Conservation (phyloP, 1,140 invertebrate genomes). For the Trissolcus basalis region DNA sequence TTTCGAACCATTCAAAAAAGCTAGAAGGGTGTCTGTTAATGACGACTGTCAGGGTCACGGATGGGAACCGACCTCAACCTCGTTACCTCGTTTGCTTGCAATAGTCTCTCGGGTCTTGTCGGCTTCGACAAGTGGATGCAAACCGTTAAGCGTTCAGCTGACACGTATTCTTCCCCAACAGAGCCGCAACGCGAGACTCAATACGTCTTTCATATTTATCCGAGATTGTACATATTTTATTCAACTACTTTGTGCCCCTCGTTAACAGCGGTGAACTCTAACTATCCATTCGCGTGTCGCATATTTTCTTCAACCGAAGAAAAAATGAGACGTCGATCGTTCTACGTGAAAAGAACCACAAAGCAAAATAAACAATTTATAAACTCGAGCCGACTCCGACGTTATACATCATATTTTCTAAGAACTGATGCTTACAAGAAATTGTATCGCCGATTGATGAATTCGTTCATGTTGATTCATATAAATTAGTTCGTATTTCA, state of each 20-base stretch:
- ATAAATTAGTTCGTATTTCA: too few relatives aligned
- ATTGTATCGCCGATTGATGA: slow-evolving; percentile 34
- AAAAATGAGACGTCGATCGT: slow-evolving; percentile 42
- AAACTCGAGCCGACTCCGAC: slow-evolving; percentile 22
- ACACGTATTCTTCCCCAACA: slow-evolving; percentile 35
- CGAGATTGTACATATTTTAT: slow-evolving; percentile 33
- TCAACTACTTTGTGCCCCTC: slow-evolving; percentile 39
- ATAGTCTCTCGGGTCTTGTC: slow-evolving; percentile 37
- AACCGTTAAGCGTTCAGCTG: slow-evolving; percentile 48
- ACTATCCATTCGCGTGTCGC: slow-evolving; percentile 48
- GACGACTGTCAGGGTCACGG: slow-evolving; percentile 57
- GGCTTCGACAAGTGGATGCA: slow-evolving; percentile 60
- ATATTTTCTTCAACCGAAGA: slow-evolving; percentile 35
- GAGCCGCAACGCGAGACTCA: slow-evolving; percentile 47
- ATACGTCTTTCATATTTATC: slow-evolving; percentile 42
- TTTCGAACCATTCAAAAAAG: slow-evolving; percentile 30
- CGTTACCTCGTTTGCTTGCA: slow-evolving; percentile 61
- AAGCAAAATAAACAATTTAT: slow-evolving; percentile 52
- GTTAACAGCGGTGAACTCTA: slow-evolving; percentile 18
- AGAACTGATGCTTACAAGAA: slow-evolving; percentile 19
- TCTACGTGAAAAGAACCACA: slow-evolving; percentile 32
- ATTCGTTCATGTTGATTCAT: neutral
- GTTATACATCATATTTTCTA: slow-evolving; percentile 24
- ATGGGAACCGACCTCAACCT: slow-evolving; percentile 64
- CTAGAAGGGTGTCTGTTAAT: slow-evolving; percentile 54